phyloP scores from a whole-genome alignment of 1,140 invertebrate genomes.

The Drosophila erecta region DNA sequence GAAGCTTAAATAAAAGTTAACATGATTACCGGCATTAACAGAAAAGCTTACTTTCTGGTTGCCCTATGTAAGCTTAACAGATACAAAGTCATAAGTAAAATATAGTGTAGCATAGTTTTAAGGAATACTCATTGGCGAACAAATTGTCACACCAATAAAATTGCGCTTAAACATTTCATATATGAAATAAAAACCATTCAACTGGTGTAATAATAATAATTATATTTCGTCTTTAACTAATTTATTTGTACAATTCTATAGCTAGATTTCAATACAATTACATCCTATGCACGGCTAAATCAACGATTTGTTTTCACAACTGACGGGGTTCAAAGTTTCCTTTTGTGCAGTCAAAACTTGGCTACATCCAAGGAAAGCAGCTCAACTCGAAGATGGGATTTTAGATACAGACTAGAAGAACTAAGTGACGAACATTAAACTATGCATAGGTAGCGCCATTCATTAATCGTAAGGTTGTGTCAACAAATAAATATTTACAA shows the following conservation, averaged over 20 bases:
- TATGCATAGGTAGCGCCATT: conserved; percentile 73
- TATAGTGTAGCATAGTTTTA: neutral
- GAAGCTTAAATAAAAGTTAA: neutral
- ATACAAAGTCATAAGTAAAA: neutral
- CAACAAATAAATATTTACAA: conserved; percentile 69
- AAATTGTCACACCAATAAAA: too few species aligned
- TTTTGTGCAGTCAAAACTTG: conserved; percentile 52
- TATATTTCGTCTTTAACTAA: conserved; percentile 75
- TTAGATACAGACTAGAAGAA: conserved; percentile 81
- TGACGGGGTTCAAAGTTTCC: conserved; percentile 23
- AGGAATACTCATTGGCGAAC: neutral
- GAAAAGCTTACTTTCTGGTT: conserved; percentile 4
- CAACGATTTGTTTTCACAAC: conserved; percentile 30
- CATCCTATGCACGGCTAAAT: conserved; percentile 47
- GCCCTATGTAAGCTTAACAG: neutral
- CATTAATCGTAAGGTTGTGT: conserved; percentile 36
- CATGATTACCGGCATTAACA: neutral
- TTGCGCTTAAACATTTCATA: too few species aligned
- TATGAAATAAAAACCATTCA: neutral
- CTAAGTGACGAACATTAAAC: conserved; percentile 79
- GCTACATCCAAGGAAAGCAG: conserved; percentile 36
- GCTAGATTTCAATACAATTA: conserved; percentile 61
- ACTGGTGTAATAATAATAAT: conserved; percentile 60
- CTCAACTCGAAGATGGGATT: conserved; percentile 62
- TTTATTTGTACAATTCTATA: conserved; percentile 81